phyloP scores from a whole-genome alignment of 1,140 invertebrate species.

The Drosophila quadrilineata region DNA sequence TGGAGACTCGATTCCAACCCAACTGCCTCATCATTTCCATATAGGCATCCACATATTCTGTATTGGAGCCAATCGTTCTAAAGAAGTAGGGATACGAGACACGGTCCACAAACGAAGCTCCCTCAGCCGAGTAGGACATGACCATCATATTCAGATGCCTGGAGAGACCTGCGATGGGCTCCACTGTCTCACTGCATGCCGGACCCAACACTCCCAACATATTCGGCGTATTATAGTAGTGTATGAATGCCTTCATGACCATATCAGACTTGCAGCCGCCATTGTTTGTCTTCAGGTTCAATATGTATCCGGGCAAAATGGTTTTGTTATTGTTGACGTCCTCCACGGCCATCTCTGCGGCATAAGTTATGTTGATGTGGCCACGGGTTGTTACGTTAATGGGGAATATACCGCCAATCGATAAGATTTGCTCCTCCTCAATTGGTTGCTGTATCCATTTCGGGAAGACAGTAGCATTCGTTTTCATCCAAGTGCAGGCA shows the following conservation, averaged over 20 bases:
- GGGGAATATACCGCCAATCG: conserved; percentile 91
- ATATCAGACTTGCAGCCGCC: conserved; percentile 89
- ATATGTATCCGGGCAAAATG: conserved; percentile 85
- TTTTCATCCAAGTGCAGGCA: conserved; percentile 87
- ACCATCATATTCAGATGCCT: conserved; percentile 89
- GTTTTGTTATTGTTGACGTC: conserved; percentile 85
- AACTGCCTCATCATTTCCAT: conserved; percentile 81
- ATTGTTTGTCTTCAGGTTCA: conserved; percentile 85
- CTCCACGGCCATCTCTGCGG: conserved; percentile 85
- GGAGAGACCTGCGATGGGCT: conserved; percentile 90
- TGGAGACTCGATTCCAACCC: conserved; percentile 87
- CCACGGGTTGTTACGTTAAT: conserved; percentile 83
- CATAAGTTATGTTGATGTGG: conserved; percentile 85
- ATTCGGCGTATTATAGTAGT: conserved; percentile 84
- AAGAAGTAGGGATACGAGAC: conserved; percentile 91
- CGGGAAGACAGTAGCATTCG: conserved; percentile 82
- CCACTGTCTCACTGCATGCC: conserved; percentile 92
- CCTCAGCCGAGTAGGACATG: conserved; percentile 92
- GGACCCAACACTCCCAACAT: conserved; percentile 90
- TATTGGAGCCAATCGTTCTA: conserved; percentile 91
- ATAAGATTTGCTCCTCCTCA: conserved; percentile 82
- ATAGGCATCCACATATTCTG: conserved; percentile 84
- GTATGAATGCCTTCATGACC: conserved; percentile 91
- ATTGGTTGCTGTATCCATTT: conserved; percentile 82
- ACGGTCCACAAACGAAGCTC: conserved; percentile 86